Evolutionary conservation across 2,888 invertebrate species (phyloP), one percentile per base, ranked within the genome.

Genomic region (Leistus spinibarbis): DNA sequence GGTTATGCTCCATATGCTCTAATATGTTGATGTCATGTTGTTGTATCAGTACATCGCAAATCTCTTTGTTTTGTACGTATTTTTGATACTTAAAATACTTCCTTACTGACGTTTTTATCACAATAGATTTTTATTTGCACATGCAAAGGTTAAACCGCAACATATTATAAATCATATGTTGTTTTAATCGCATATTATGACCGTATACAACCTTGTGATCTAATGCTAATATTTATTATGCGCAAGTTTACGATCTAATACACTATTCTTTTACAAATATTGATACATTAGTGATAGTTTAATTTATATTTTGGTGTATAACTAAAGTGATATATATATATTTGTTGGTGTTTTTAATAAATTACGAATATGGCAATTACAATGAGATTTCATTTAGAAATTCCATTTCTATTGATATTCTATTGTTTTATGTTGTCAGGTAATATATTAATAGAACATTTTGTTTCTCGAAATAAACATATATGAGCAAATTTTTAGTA

Each of bases 361-460:
- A 40, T 1, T 4, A 24, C 24, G 13, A 40, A 40, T 10, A 73
- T 73, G 73, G 73, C 73, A 64, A 17, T 67, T 22, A 23, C 57
- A 9, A 27, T 13, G 20, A 78, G 73, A 76, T 75, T 78, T 40
- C 69, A 74, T 19, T 68, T 78, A 13, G 79, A 79, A 78, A 56
- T 79, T 22, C 80, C 80, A 16, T 54, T 79, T 13, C 74, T 80
- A 63, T 69, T 80, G 24, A 54, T 78, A 2, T 80, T 79, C 69
- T 79, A 79, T 56, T 79, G 78, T 68, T 78, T 80, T 72, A 77
- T 77, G 65, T 66, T 79, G 16, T 77, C 79, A 71, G 79, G 80
- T 80, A 77, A 79, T 54, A 62, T 24, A 40, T 54, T 23, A 20
- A 64, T 64, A 13, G 9, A 27, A 27, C 40, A 40, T 40, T 40